phyloP scores from a whole-genome alignment of 2,888 invertebrate species.

The Netelia fuscicornis region DNA sequence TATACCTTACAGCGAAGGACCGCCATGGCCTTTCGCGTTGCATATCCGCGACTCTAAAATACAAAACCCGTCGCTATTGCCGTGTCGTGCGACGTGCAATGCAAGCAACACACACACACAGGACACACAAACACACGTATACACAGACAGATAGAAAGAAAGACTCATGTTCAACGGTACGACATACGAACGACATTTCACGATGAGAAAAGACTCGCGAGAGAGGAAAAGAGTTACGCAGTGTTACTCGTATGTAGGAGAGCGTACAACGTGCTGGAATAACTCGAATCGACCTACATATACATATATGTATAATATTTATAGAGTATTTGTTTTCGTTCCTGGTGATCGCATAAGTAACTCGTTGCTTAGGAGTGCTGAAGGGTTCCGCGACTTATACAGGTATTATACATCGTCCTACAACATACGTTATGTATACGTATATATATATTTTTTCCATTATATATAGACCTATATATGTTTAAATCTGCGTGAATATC shows the following conservation, averaged over 20 bases:
- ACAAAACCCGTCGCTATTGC: constrained; percentile 19
- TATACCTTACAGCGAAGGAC: constrained; percentile 7
- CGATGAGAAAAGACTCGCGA: not conserved
- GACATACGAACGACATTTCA: constrained; percentile 13
- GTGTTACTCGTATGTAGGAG: not conserved
- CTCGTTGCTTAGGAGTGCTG: constrained; percentile 30
- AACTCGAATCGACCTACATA: constrained; percentile 13
- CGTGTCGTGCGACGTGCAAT: not conserved
- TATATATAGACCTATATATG: not conserved
- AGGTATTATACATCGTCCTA: not conserved
- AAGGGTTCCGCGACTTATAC: constrained; percentile 10
- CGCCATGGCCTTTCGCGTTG: not conserved
- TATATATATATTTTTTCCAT: not conserved
- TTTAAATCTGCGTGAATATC: constrained; percentile 14
- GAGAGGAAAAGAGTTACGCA: constrained; percentile 25
- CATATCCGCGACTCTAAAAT: constrained; percentile 14
- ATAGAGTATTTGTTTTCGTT: constrained; percentile 30
- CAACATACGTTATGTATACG: not conserved
- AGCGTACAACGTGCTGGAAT: not conserved
- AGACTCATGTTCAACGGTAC: constrained; percentile 20
- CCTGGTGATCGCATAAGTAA: constrained; percentile 37
- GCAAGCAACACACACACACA: not conserved
- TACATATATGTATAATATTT: not conserved
- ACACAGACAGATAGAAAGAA: too few relatives aligned
- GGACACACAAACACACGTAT: not conserved